Evolutionary conservation across 2,888 invertebrate species (phyloP), one percentile per base, ranked within the genome.

Genomic region (Caenorhabditis zanzibari): DNA sequence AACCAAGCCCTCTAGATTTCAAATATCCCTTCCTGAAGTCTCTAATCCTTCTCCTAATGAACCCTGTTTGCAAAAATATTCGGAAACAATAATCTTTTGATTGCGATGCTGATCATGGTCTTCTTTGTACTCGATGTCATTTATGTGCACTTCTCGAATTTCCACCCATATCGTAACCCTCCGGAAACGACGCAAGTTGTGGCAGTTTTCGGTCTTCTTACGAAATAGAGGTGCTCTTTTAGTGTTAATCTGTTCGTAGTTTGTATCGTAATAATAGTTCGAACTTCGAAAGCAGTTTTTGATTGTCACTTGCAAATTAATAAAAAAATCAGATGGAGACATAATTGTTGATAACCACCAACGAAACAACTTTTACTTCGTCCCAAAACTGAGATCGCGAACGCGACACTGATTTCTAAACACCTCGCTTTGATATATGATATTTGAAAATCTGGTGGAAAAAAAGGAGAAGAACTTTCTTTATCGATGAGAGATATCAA

Each of bases 131-230:
- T 49, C 9, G 49, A 47, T 64, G 63, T 44, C 22, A 38, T 10
- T 12, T 64, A n/a, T 47, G 66, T 66, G 66, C 66, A 66, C 66
- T 66, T 52, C 44, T 63, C 63, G 44, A 61, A n/a, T 32, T 58
- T 12, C 26, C 22, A 19, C 47, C 19, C 19, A 47, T 61, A 38
- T 61, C 61, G 59, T 59, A 59, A 59, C 38, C 22, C 35, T 12
- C 26, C 63, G 63, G 63, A 63, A 63, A 44, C n/a, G 44, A 47
- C 47, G 47, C 47, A 47, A 2, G 2, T n/a, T 38, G n/a, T 38
- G n/a, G 35, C 59, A 19, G 38, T 41, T 61, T 61, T 61, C 24
- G 24, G 61, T 61, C 63, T 44, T 28, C 14, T 24, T 24, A 63
- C 63, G 63, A 44, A 63, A 63, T 41, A 6, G 24, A 26, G 24